Evolutionary conservation across 2,113 vertebrate species (phyloP).

Genomic region (Spilogale gracilis): DNA sequence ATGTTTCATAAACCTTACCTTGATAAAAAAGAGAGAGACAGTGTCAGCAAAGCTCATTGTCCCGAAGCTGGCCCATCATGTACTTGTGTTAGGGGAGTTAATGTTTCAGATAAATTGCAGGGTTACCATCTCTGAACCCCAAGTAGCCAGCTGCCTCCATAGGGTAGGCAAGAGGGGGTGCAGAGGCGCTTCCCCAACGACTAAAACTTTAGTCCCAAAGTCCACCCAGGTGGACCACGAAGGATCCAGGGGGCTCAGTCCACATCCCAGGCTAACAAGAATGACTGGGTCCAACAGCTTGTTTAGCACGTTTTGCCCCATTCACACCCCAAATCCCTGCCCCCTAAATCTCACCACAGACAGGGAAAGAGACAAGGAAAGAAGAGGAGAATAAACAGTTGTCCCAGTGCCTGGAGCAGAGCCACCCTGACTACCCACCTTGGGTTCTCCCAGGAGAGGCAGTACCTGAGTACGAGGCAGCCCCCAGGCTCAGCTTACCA

Average conservation of each 20-base stretch:
- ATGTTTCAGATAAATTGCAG: neutral
- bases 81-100: neutral
- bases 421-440: neutral
- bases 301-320: neutral
- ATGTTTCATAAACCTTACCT: neutral
- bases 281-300: fast-evolving
- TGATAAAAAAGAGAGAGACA: neutral
- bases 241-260: neutral
- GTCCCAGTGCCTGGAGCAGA: neutral
- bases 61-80: neutral
- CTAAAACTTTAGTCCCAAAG: neutral
- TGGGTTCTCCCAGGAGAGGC: neutral
- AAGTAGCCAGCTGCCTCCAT: neutral
- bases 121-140: neutral
- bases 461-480: no score
- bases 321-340: neutral
- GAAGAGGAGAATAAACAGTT: neutral
- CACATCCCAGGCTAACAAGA: neutral
- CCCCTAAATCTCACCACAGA: neutral
- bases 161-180: neutral
- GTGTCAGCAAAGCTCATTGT: neutral
- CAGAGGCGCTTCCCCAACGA: neutral
- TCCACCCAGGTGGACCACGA: neutral
- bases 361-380: neutral
- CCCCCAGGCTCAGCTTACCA: neutral